A percentile compares a stretch with the other conserved stretches of the same genome.
Conservation (phyloP, 30 jellyfish, hydroid and myxozoan genomes). For the Aurelia aurita complex sp. Pacific region DNA sequence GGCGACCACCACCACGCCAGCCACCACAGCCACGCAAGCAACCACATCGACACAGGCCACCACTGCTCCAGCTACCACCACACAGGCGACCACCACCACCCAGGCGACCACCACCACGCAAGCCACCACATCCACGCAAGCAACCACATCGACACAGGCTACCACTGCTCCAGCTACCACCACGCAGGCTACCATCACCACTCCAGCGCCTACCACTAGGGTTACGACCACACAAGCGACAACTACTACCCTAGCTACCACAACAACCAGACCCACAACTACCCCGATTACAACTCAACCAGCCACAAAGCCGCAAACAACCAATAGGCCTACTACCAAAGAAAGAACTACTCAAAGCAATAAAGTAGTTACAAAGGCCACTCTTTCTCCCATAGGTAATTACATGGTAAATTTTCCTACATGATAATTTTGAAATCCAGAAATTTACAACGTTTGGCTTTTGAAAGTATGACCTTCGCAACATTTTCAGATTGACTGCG, state of each 20-base stretch:
- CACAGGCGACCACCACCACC: constrained; percentile 25
- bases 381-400: no score
- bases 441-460: no score
- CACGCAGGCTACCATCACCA: constrained; percentile 11
- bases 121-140: constrained; percentile 3
- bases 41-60: constrained; percentile 13
- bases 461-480: no score
- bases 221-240: constrained; percentile 47
- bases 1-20: background rate
- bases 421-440: no score
- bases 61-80: constrained; percentile 26
- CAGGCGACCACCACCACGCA: background rate
- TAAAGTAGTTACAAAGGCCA: no score
- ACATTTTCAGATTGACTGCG: no score
- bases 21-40: constrained; percentile 2
- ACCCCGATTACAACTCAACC: background rate
- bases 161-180: constrained; percentile 31
- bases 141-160: constrained; percentile 2
- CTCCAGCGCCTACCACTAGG: constrained; percentile 26
- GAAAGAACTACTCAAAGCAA: background rate
- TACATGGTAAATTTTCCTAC: background rate
- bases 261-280: constrained; percentile 47
- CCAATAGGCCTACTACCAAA: background rate
- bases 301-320: no score
- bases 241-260: constrained; percentile 22